phyloP scores from a whole-genome alignment of 2,888 invertebrate species.

The Chaitophorus viminalis region DNA sequence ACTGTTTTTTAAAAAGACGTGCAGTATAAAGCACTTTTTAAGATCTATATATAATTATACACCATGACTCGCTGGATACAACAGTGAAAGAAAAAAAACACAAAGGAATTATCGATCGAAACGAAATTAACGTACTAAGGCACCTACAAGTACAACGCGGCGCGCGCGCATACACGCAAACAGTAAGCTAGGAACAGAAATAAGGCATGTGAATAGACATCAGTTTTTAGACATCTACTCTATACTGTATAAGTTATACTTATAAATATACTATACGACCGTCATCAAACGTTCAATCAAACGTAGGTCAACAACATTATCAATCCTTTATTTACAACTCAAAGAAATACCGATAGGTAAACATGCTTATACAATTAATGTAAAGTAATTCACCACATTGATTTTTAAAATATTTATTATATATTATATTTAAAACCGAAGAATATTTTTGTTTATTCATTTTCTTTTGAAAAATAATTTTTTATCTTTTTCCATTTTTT shows the following conservation, averaged over 20 bases:
- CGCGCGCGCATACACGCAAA: not conserved
- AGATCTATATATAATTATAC: constrained; percentile 57
- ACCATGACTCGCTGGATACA: constrained; percentile 52
- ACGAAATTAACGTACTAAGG: constrained; percentile 44
- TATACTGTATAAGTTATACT: not conserved
- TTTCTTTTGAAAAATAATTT: no score
- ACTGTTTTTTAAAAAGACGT: constrained; percentile 16
- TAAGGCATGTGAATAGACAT: constrained; percentile 18
- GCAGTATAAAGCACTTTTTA: not conserved
- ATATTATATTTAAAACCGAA: not conserved
- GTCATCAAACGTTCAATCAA: not conserved
- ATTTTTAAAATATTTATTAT: not conserved
- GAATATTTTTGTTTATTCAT: no score
- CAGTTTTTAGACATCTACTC: not conserved
- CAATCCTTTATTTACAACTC: not conserved
- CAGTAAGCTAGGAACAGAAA: not conserved
- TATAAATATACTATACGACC: not conserved
- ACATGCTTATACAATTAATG: not conserved
- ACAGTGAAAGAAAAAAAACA: constrained; percentile 17
- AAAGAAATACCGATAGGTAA: not conserved
- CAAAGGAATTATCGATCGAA: constrained; percentile 47
- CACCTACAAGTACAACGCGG: not conserved
- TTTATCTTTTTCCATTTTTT: no score
- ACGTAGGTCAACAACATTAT: constrained; percentile 9
- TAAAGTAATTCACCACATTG: not conserved